Base-by-base conservation (phyloP, 2,888 invertebrate genomes). In the Apantesis nais region DNA sequence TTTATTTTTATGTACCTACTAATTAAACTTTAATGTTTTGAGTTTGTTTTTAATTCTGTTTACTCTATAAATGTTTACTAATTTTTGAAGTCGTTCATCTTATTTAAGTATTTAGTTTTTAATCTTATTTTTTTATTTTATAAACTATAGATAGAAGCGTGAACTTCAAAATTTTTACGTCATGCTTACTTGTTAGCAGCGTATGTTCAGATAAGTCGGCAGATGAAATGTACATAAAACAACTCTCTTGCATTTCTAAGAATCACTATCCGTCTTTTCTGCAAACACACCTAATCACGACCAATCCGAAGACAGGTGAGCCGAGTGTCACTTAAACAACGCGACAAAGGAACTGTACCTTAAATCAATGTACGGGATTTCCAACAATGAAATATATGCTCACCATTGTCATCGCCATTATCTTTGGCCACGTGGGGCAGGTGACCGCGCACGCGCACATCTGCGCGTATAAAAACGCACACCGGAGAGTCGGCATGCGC, bases 351-450 rank as follows among this genome's bases (percentile, higher is more conserved):
- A 68, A 70, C 78, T 71, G 73, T 83, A 85, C 83, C 85, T 89
- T 92, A 93, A 93, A 94, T 94, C 93, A 94, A 93, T 86, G 92
- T 88, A 72, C 78, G 77, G 82, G 76, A 74, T 76, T 77, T 76
- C 72, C 83, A 86, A 93, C 93, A 94, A 94, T 90, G 73, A 86
- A 70, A 74, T 81, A 79, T 87, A 89, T 86, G 89, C 90, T 79
- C 82, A 84, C 87, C 85, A 90, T 94, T 93, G 91, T 91, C 77
- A 80, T 76, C 76, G 79, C 86, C 81, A 90, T 92, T 93, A 90
- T 92, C 88, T 90, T 88, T 88, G 86, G 88, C 90, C 95, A 94
- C 93, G 94, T 94, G 94, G 91, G 93, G 80, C 94, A 94, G 94
- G 94, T 94, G 94, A 85, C 68, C 75, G 87, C 88, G 93, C 94